Conservation (phyloP, 2,888 invertebrate genomes). For the Andrena dorsata region DNA sequence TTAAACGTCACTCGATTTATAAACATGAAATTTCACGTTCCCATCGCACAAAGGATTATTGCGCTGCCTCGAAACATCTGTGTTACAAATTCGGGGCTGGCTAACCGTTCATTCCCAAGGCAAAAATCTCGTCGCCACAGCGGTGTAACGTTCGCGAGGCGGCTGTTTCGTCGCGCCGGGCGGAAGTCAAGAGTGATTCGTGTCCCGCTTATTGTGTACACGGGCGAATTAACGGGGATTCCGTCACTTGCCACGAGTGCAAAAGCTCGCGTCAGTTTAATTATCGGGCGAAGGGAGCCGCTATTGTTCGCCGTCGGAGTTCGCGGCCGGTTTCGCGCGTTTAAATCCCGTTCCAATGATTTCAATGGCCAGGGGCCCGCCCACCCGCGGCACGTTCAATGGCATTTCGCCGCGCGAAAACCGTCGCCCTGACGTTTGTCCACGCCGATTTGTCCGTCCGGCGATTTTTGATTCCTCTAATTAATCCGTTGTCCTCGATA, state of each 20-base stretch:
- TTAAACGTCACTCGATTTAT: too few species aligned
- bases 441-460: slow-evolving; percentile 56
- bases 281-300: slow-evolving; percentile 71
- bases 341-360: slow-evolving; percentile 67
- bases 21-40: too few species aligned
- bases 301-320: slow-evolving; percentile 63
- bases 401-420: slow-evolving; percentile 45
- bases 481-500: slow-evolving; percentile 61
- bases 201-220: slow-evolving; percentile 37
- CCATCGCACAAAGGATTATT: too few species aligned
- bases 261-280: slow-evolving; percentile 75
- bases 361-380: slow-evolving; percentile 63
- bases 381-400: slow-evolving; percentile 37
- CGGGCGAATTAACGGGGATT: slow-evolving; percentile 71
- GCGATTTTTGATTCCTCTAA: slow-evolving; percentile 67
- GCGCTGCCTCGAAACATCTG: too few species aligned
- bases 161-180: slow-evolving; percentile 22
- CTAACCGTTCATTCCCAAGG: background rate
- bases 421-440: slow-evolving; percentile 8
- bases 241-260: slow-evolving; percentile 70
- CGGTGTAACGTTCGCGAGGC: slow-evolving; percentile 19
- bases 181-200: slow-evolving; percentile 35
- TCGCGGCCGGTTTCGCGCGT: slow-evolving; percentile 67
- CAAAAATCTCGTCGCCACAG: slow-evolving; percentile 8
- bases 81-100: too few species aligned